Evolutionary conservation across 2,888 invertebrate species (phyloP), one percentile per base, ranked within the genome.

Genomic region (Euclidia mi): DNA sequence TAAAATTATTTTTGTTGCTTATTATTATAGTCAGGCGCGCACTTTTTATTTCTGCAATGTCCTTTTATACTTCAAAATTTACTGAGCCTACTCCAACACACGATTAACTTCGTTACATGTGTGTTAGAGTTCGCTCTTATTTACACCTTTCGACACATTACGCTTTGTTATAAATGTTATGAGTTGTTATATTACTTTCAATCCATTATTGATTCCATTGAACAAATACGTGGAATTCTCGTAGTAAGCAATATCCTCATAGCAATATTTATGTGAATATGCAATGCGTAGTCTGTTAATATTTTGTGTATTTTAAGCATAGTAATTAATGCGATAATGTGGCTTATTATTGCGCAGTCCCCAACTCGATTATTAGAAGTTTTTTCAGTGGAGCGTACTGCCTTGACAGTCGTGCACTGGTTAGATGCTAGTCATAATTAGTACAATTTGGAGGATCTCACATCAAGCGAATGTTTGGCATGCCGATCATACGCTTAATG

Each of bases 241-340:
- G 31, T 17, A 32, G 12, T 6, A 47, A 55, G 69, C 64, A 71
- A 48, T 46, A 69, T 57, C 63, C 55, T 31, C 7, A 10, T 47
- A 29, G 15, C 12, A 32, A 34, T 34, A 34, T 34, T 34, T 14
- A 34, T 14, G 34, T 34, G 12, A 14, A 14, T 29, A 11, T 12
- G 12, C 7, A 25, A 7, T 48, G 6, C 12, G 10, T 48, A 20
- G 32, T 48, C 10, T 15, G 34, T 42, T 48, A 28, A 34, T 52
- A 38, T 18, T 49, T 55, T 48, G 15, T 49, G 45, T 45, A 25
- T 31, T n/a, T 9, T 41, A 37, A 53, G 20, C 11, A 48, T 44
- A 37, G 34, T 12, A 57, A 69, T 28, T 10, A 53, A 56, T 73
- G 49, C 59, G 38, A 71, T 56, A 56, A 57, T 71, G 52, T 42